Evolutionary conservation across 2,888 invertebrate species (phyloP).

Genomic region (Epistrophe grossulariae): DNA sequence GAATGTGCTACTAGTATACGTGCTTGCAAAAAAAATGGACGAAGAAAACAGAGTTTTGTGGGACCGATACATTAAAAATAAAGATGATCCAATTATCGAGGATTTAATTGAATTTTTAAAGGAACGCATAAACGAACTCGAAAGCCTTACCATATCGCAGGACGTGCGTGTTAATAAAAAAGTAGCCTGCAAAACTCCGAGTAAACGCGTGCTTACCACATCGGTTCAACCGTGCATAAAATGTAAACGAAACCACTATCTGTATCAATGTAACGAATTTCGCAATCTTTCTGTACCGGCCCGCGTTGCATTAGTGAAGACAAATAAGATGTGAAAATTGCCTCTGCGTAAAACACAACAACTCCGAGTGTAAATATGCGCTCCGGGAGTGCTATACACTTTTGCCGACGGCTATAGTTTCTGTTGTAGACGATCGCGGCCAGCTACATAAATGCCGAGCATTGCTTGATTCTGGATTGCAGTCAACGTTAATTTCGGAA

Average conservation of each 20-base stretch:
- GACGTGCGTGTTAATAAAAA: constrained; percentile 1
- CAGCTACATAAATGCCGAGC: too few species aligned
- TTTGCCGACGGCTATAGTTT: too few species aligned
- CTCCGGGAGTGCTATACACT: too few species aligned
- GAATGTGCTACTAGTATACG: background rate
- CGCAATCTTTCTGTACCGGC: background rate
- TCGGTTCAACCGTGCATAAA: constrained; percentile 12
- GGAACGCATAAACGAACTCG: constrained; percentile 33
- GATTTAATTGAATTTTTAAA: constrained; percentile 23
- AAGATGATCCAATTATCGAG: background rate
- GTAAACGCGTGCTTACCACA: background rate
- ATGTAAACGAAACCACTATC: constrained; percentile 31
- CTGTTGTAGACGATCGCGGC: too few species aligned
- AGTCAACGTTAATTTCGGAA: too few species aligned
- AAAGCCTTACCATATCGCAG: background rate
- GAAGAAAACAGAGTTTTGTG: constrained; percentile 34
- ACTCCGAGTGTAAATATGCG: constrained; percentile 24
- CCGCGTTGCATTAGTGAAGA: background rate
- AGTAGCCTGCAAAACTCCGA: background rate
- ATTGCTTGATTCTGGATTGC: too few species aligned
- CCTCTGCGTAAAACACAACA: constrained; percentile 11
- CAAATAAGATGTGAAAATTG: constrained; percentile 30
- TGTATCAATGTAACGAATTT: constrained; percentile 36
- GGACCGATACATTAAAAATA: constrained; percentile 8
- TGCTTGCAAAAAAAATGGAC: constrained; percentile 31